phyloP scores from a whole-genome alignment of 1,140 invertebrate genomes.

The Battus philenor region DNA sequence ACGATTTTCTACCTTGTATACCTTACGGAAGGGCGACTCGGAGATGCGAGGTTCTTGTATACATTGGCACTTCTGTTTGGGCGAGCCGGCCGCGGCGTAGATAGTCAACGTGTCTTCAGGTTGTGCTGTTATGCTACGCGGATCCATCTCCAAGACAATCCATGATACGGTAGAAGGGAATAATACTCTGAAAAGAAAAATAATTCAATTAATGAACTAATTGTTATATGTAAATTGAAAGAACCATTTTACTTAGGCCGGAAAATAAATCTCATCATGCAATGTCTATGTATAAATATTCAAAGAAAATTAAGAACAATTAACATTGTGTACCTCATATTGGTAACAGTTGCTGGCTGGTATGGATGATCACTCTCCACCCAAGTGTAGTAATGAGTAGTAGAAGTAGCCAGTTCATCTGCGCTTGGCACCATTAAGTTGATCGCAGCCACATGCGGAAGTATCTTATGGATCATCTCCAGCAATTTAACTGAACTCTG shows the following conservation, averaged over 20 bases:
- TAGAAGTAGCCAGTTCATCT: conserved; percentile 72
- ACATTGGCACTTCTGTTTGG: conserved; percentile 45
- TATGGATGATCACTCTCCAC: conserved; percentile 98
- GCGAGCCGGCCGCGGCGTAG: conserved; percentile 76
- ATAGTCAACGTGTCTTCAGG: conserved; percentile 94
- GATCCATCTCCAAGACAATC: conserved; percentile 95
- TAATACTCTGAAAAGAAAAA: conserved; percentile 83
- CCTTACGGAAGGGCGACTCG: conserved; percentile 58
- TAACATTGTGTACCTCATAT: conserved; percentile 82
- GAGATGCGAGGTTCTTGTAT: conserved; percentile 30
- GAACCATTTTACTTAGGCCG: too few relatives aligned
- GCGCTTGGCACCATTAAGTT: conserved; percentile 80
- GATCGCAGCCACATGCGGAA: conserved; percentile 92
- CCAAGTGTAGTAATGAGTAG: conserved; percentile 91
- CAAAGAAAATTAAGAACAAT: too few relatives aligned
- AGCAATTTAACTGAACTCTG: conserved; percentile 94
- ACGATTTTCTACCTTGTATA: conserved; percentile 54
- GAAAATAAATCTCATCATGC: too few relatives aligned
- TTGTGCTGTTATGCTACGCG: conserved; percentile 94
- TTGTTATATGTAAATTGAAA: background rate
- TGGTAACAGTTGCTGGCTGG: conserved; percentile 90
- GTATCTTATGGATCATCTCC: conserved; percentile 91
- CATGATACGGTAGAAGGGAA: conserved; percentile 94
- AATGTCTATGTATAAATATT: too few relatives aligned
- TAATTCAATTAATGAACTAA: conserved; percentile 6